phyloP scores from a whole-genome alignment of 2,888 invertebrate species.

The Rosalia funebris region DNA sequence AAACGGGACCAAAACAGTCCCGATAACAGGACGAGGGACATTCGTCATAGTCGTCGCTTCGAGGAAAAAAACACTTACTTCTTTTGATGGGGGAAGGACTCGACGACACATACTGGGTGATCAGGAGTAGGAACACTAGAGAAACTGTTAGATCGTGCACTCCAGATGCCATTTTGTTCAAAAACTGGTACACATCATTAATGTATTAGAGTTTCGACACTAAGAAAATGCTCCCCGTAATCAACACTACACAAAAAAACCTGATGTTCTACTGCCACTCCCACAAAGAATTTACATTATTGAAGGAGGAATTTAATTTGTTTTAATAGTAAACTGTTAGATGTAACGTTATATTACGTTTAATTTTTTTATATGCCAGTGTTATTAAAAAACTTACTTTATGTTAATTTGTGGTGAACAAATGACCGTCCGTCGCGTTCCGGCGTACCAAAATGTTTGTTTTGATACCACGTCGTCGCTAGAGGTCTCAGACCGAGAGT shows the following conservation, averaged over 20 bases:
- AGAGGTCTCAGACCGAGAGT: constrained; percentile 8
- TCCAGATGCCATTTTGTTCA: constrained; percentile 33
- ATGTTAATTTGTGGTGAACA: no score
- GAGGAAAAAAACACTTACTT: constrained; percentile 40
- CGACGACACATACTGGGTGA: constrained; percentile 33
- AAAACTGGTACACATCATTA: constrained; percentile 26
- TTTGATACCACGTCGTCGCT: constrained; percentile 24
- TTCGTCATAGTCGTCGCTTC: no score
- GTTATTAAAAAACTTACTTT: no score
- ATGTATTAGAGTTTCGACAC: constrained; percentile 8
- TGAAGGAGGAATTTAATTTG: no score
- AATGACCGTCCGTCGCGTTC: background rate
- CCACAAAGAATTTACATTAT: background rate
- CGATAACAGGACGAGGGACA: background rate
- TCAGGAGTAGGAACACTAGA: constrained; percentile 33
- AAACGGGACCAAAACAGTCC: background rate
- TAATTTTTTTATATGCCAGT: no score
- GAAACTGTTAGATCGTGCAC: constrained; percentile 22
- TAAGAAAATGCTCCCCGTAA: background rate
- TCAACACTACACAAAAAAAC: background rate
- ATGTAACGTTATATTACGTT: no score
- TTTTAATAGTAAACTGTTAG: no score
- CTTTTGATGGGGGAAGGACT: constrained; percentile 47
- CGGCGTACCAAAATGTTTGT: constrained; percentile 8
- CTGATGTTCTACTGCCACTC: constrained; percentile 3